These are phyloP conservation scores for Euura lappo DNA, from an alignment of 1,140 invertebrate species.

Conservation along the genomic window DNA sequence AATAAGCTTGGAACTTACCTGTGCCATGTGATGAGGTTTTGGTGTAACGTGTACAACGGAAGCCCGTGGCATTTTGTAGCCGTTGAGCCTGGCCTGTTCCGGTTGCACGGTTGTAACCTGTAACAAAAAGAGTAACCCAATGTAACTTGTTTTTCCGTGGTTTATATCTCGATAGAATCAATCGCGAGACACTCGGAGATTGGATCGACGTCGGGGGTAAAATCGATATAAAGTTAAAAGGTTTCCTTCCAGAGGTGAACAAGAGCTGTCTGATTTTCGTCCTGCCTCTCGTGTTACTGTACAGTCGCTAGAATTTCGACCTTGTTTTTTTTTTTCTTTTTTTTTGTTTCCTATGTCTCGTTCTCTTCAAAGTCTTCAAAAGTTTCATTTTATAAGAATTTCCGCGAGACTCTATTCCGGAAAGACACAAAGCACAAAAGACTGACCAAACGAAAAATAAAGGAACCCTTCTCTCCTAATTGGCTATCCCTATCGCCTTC, in stretches of 20 bases:
- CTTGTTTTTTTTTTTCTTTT: not conserved
- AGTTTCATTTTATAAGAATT: too few species aligned
- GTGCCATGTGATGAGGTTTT: conserved; percentile 57
- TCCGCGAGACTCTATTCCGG: not conserved
- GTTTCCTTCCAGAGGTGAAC: not conserved
- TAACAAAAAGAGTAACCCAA: conserved; percentile 28
- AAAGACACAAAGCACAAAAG: not conserved
- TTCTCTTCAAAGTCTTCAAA: too few species aligned
- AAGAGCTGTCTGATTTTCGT: not conserved
- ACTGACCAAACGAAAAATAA: not conserved
- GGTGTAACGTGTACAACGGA: conserved; percentile 58
- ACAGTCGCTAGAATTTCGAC: not conserved
- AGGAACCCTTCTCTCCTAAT: not conserved
- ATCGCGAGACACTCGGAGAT: not conserved
- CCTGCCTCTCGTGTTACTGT: not conserved
- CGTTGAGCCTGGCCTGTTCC: conserved; percentile 45
- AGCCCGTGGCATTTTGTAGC: conserved; percentile 55
- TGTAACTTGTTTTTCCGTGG: too few species aligned
- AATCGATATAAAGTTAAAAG: not conserved
- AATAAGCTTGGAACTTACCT: conserved; percentile 35
- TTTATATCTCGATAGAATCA: not conserved
- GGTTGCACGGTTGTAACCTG: conserved; percentile 59
- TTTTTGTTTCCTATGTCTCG: too few species aligned
- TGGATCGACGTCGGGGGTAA: not conserved
- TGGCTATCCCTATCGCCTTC: not conserved